Percentiles rank a stretch among this genome's conserved stretches.
phyloP scores from a whole-genome alignment of 1,140 invertebrate species.

The Megalopta genalis region DNA sequence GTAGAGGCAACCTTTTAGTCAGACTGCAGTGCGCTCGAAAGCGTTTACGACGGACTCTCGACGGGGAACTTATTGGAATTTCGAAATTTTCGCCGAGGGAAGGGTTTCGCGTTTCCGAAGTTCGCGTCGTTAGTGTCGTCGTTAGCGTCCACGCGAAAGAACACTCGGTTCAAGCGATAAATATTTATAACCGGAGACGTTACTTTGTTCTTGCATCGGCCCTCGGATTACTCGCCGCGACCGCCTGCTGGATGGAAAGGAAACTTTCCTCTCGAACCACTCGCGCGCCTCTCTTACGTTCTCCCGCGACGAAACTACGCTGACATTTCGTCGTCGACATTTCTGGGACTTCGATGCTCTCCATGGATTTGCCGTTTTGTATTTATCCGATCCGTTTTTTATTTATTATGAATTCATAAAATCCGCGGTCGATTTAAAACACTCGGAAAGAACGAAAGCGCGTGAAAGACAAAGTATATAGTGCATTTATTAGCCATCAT shows the following conservation, averaged over 20 bases:
- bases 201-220: background rate
- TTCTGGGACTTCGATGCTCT: too few species aligned
- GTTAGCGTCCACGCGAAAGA: background rate
- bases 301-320: background rate
- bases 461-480: too few species aligned
- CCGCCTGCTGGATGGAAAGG: conserved; percentile 2
- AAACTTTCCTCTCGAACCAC: conserved; percentile 15
- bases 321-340: background rate
- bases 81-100: background rate
- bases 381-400: too few species aligned
- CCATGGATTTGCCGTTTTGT: too few species aligned
- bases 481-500: too few species aligned
- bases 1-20: background rate
- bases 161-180: background rate
- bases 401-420: too few species aligned
- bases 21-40: background rate
- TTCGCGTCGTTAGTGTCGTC: background rate
- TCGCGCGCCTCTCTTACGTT: background rate
- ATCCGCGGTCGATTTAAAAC: too few species aligned
- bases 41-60: background rate
- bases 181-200: background rate
- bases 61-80: background rate
- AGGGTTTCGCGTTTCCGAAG: background rate
- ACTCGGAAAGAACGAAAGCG: too few species aligned
- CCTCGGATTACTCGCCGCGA: background rate